phyloP scores from a whole-genome alignment of 2,888 invertebrate species.

The Dendrolimus pini region DNA sequence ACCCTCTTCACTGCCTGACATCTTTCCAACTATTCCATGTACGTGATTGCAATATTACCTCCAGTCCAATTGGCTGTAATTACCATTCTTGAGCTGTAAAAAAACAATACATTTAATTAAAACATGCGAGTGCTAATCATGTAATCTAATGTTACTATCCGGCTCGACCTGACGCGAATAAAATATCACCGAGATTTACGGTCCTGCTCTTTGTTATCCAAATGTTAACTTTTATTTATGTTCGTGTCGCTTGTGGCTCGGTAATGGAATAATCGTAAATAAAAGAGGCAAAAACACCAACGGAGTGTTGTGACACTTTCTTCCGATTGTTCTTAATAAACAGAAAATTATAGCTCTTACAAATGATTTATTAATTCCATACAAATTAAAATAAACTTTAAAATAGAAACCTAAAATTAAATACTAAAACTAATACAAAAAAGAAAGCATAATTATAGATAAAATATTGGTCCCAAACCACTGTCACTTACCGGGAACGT shows the following conservation, averaged over 20 bases:
- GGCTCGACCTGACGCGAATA: not conserved
- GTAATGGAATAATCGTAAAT: constrained; percentile 3
- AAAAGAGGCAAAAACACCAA: not conserved
- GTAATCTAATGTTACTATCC: not conserved
- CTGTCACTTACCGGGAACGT: too few species aligned
- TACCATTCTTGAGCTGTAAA: not conserved
- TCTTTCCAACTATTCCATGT: constrained; percentile 13
- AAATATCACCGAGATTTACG: constrained; percentile 16
- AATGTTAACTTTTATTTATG: constrained; percentile 27
- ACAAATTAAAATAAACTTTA: too few species aligned
- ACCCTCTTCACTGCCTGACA: constrained; percentile 24
- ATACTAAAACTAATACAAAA: too few species aligned
- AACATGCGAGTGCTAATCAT: not conserved
- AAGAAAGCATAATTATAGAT: too few species aligned
- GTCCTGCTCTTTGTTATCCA: constrained; percentile 18
- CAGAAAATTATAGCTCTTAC: too few species aligned
- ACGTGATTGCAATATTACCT: not conserved
- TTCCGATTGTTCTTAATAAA: not conserved
- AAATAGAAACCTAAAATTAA: too few species aligned
- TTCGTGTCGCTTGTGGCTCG: constrained; percentile 17
- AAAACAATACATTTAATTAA: not conserved
- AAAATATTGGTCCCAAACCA: too few species aligned
- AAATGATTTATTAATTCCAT: too few species aligned
- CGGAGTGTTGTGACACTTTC: constrained; percentile 7
- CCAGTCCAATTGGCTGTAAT: not conserved